These are phyloP conservation scores for Zeuzera pyrina DNA, from an alignment of 2,888 invertebrate genomes.

Conservation along the genomic window DNA sequence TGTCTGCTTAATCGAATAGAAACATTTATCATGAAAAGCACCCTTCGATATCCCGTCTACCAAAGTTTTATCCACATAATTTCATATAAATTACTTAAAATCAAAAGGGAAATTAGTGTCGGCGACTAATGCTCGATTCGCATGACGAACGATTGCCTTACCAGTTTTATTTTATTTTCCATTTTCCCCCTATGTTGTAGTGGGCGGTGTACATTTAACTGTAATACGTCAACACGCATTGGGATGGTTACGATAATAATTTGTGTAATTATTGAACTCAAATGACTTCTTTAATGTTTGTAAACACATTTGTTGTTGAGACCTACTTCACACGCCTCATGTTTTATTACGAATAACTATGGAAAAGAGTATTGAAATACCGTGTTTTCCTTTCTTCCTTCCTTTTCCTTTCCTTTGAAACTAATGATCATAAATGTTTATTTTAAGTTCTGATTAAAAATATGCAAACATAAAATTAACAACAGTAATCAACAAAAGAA, in stretches of 20 bases:
- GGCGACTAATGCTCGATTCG: constrained; percentile 61
- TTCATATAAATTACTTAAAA: constrained; percentile 69
- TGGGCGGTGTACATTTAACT: constrained; percentile 58
- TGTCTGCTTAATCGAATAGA: constrained; percentile 57
- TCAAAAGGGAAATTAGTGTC: constrained; percentile 61
- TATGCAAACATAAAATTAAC: too few relatives aligned
- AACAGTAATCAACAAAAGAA: too few relatives aligned
- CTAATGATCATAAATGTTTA: too few relatives aligned
- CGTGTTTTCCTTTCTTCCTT: too few relatives aligned
- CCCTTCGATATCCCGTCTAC: constrained; percentile 31
- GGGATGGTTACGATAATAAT: constrained; percentile 46
- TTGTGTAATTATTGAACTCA: constrained; percentile 53
- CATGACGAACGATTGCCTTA: constrained; percentile 51
- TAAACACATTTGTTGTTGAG: too few relatives aligned
- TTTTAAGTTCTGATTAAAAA: too few relatives aligned
- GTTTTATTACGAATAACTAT: too few relatives aligned
- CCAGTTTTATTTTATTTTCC: constrained; percentile 56
- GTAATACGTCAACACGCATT: constrained; percentile 48
- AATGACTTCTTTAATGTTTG: constrained; percentile 51
- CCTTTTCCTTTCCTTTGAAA: too few relatives aligned
- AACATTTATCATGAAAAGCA: constrained; percentile 49
- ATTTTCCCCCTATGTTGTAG: constrained; percentile 28
- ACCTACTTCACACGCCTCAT: too few relatives aligned
- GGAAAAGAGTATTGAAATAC: too few relatives aligned
- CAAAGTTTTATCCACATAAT: constrained; percentile 48